These are phyloP conservation scores for Borostomias antarcticus DNA, from an alignment of 2,797 vertebrate genomes.

Conservation along the genomic window DNA sequence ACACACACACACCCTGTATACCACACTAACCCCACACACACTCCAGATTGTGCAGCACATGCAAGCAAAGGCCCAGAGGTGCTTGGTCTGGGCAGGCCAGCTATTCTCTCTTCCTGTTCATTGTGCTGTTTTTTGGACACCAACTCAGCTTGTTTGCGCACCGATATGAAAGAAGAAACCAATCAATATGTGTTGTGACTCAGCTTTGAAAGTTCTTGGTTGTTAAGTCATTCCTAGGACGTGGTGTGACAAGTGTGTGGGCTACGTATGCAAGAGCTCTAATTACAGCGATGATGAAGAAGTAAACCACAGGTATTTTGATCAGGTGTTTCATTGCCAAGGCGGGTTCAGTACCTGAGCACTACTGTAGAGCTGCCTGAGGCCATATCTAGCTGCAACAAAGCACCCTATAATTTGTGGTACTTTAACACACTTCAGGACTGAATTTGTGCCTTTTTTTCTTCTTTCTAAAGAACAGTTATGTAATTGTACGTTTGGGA, in stretches of 20 bases:
- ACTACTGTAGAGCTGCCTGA: neutral
- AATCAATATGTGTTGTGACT: neutral
- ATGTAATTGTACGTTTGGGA: neutral
- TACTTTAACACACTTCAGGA: neutral
- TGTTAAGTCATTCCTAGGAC: neutral
- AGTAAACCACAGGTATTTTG: neutral
- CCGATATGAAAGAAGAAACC: neutral
- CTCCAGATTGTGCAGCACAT: too few species aligned
- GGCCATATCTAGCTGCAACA: neutral
- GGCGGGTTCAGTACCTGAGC: neutral
- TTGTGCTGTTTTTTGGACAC: neutral
- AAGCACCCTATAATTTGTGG: neutral
- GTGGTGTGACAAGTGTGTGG: neutral
- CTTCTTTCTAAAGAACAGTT: neutral
- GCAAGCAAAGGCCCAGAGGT: too few species aligned
- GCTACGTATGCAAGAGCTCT: neutral
- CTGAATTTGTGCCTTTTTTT: neutral
- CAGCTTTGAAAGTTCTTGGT: neutral
- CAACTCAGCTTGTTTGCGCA: neutral
- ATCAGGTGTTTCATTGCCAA: neutral
- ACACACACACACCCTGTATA: too few species aligned
- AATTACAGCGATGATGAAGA: neutral
- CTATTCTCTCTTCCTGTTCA: too few species aligned
- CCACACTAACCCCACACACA: too few species aligned
- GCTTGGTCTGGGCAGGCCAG: too few species aligned